Base-by-base conservation (phyloP, 1,140 invertebrate genomes). In the Oreohelix idahoensis region DNA sequence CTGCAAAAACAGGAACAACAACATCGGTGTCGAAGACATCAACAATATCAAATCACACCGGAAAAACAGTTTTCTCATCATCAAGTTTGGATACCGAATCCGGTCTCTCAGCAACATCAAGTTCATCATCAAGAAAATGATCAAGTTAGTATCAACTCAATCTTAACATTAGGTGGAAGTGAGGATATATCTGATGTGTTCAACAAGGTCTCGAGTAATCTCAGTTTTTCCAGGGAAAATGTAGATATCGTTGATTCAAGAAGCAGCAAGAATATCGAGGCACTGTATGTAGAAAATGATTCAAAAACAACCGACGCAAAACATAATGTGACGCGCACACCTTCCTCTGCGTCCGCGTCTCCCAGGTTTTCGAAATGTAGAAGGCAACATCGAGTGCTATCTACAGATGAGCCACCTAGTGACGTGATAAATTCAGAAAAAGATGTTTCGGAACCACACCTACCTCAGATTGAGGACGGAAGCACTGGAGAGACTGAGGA, bases 381-480 rank as follows among this genome's bases (percentile, higher is more conserved):
- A 45, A 36, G 73, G 29, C 73, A 75, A 75, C 42, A 49, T 75
- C 73, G 73, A 10, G 73, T 75, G 26, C 20, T 23, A 1, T 75
- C 73, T 15, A 10, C 13, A 5, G 73, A 75, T 29, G 73, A 75
- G 15, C 73, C 73, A 15, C 10, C 35, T 8, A 75, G 11, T 13
- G 20, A 49, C 45, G 39, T 15, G 1, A 29, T n/a, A 11, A 42
- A 13, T 29, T 29, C 73, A 42, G 13, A 49, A 29, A 29, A 39
- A 4, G 42, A 42, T 8, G 13, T 13, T 49, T 11, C 73, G 42
- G 73, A 2, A 20, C 5, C 5, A 42, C 42, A 26, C 45, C 23
- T 23, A 39, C 35, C 38, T 15, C 39, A 75, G 39, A 23, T 13
- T 15, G 73, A 49, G 4, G 42, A 75, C 45, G 35, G n/a, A n/a